Percentiles rank a stretch among this genome's conserved stretches.
Conservation (phyloP, 2,797 vertebrate species). For the Epinephelus awoara region DNA sequence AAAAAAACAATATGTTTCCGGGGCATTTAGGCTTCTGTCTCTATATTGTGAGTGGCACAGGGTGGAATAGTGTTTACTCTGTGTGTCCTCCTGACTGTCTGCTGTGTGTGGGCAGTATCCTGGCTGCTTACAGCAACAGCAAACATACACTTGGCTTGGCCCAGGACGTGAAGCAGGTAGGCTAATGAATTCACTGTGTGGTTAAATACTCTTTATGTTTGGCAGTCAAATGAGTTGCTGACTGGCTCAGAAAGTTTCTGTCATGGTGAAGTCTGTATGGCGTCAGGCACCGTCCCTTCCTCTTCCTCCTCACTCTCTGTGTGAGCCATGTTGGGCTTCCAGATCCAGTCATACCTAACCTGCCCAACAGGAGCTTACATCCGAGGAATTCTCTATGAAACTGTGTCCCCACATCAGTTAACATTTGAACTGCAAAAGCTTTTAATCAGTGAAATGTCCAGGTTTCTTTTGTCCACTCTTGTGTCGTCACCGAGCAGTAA, state of each 20-base stretch:
- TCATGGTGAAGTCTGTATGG: background rate
- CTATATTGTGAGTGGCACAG: background rate
- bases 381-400: too few species aligned
- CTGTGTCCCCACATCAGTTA: too few species aligned
- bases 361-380: background rate
- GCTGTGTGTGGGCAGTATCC: background rate
- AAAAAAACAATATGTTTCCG: background rate
- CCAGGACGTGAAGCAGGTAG: background rate
- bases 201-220: background rate
- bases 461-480: too few species aligned
- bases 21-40: background rate
- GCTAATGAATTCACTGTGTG: background rate
- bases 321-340: background rate
- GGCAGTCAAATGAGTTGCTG: background rate
- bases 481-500: too few species aligned
- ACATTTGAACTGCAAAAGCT: too few species aligned
- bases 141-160: too few species aligned
- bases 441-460: too few species aligned
- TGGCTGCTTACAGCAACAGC: background rate
- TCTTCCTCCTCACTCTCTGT: background rate
- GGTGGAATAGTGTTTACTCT: background rate
- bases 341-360: constrained; percentile 6
- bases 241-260: too few species aligned
- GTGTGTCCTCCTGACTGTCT: background rate
- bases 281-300: background rate